Percentiles rank a stretch among this genome's conserved stretches.
Conservation (phyloP, 2,888 invertebrate species). For the Campoplex capitator region DNA sequence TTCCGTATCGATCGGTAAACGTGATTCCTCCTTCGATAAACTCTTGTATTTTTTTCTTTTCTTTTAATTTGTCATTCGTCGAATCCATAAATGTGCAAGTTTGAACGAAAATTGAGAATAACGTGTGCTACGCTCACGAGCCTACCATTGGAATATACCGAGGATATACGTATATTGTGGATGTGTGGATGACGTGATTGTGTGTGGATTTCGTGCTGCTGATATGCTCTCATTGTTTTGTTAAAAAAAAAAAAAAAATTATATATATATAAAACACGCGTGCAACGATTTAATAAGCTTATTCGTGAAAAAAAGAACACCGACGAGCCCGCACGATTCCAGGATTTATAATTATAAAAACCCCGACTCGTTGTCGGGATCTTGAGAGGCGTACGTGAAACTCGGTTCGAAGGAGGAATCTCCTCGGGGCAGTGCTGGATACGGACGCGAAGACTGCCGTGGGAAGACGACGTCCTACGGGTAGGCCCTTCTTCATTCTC, state of each 20-base stretch:
- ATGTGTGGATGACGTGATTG: slow-evolving; percentile 20
- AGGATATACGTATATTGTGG: slow-evolving; percentile 28
- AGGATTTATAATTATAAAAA: slow-evolving; percentile 45
- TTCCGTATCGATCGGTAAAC: not conserved
- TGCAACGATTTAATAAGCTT: not conserved
- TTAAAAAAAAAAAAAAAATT: not conserved
- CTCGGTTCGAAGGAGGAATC: slow-evolving; percentile 60
- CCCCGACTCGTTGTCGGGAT: slow-evolving; percentile 48
- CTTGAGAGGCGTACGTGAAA: slow-evolving; percentile 18
- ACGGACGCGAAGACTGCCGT: slow-evolving; percentile 72
- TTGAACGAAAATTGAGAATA: slow-evolving; percentile 18
- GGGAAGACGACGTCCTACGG: slow-evolving; percentile 72
- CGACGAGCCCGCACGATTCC: slow-evolving; percentile 26
- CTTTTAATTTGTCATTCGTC: not conserved
- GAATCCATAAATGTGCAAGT: slow-evolving; percentile 39
- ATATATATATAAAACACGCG: not conserved
- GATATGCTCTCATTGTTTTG: not conserved
- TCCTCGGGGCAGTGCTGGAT: slow-evolving; percentile 71
- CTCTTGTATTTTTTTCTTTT: not conserved
- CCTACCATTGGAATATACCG: slow-evolving; percentile 33
- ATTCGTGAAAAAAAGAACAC: not conserved
- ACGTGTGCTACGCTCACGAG: slow-evolving; percentile 18
- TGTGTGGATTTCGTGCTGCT: slow-evolving; percentile 22
- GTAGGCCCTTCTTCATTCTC: slow-evolving; percentile 55
- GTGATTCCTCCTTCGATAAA: not conserved